Conservation (phyloP, 2,888 invertebrate species). For the Globia sparganii region DNA sequence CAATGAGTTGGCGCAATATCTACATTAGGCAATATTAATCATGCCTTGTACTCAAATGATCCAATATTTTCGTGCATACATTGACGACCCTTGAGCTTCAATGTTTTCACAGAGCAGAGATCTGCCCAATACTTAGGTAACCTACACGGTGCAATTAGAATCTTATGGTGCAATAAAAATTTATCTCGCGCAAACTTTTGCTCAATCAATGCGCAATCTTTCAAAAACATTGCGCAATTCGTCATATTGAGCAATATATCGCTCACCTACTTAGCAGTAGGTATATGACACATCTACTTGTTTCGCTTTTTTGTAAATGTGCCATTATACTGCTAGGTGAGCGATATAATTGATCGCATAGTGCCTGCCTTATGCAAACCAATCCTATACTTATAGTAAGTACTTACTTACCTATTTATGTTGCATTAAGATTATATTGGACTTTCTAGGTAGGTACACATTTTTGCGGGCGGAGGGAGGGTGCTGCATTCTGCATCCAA, state of each 20-base stretch:
- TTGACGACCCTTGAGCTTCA: not conserved
- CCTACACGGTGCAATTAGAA: not conserved
- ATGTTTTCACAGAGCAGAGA: not conserved
- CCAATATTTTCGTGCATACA: not conserved
- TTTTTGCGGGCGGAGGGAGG: no score
- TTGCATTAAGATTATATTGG: not conserved
- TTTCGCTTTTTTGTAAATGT: no score
- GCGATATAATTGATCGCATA: not conserved
- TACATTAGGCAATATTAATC: not conserved
- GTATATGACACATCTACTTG: no score
- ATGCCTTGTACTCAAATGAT: not conserved
- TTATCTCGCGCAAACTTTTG: not conserved
- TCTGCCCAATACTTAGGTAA: not conserved
- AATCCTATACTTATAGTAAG: not conserved
- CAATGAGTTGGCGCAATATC: not conserved
- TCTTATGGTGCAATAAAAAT: not conserved
- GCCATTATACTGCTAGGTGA: no score
- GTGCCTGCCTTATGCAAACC: not conserved
- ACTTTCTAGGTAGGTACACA: not conserved
- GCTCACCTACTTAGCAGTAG: no score
- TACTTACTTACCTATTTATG: no score
- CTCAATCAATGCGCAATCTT: not conserved
- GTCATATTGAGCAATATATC: not conserved
- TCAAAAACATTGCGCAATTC: not conserved
- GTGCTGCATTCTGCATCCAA: not conserved